Conservation (phyloP, 1,140 invertebrate genomes). For the Matsumurasca onukii region DNA sequence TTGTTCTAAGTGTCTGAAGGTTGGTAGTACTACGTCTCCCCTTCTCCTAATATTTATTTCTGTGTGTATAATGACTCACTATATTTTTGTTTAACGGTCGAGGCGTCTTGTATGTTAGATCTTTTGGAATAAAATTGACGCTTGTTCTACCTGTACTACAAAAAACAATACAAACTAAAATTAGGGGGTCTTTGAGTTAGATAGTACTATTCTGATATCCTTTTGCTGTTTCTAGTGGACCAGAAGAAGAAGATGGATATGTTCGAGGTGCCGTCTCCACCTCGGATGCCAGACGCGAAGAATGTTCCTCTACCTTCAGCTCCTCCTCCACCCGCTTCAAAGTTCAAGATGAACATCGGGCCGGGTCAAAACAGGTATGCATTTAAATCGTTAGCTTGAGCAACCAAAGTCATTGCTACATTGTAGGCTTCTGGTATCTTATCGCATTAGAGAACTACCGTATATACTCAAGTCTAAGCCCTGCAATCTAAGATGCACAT, state of each 20-base stretch:
- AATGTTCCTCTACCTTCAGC: slow-evolving; percentile 8
- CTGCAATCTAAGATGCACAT: too few relatives aligned
- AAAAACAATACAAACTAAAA: background rate
- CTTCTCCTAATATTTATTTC: too few relatives aligned
- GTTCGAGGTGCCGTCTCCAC: slow-evolving; percentile 39
- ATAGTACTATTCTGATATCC: background rate
- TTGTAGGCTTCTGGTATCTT: too few relatives aligned
- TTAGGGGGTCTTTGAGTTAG: too few relatives aligned
- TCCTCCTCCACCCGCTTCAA: slow-evolving; percentile 37
- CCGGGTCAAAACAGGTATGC: slow-evolving; percentile 53
- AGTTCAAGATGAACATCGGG: slow-evolving; percentile 59
- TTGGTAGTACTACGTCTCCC: too few relatives aligned
- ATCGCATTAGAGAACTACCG: too few relatives aligned
- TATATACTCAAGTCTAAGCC: too few relatives aligned
- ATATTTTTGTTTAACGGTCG: background rate
- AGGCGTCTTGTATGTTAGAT: background rate
- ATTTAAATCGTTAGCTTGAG: too few relatives aligned
- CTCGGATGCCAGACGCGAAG: background rate
- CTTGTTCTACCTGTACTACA: background rate
- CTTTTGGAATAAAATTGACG: background rate
- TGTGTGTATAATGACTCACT: too few relatives aligned
- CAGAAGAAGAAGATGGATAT: slow-evolving; percentile 42
- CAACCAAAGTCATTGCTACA: too few relatives aligned
- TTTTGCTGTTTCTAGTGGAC: background rate
- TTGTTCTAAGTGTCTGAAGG: too few relatives aligned